Conservation (phyloP, 2,113 vertebrate species). For the Crocuta crocuta region DNA sequence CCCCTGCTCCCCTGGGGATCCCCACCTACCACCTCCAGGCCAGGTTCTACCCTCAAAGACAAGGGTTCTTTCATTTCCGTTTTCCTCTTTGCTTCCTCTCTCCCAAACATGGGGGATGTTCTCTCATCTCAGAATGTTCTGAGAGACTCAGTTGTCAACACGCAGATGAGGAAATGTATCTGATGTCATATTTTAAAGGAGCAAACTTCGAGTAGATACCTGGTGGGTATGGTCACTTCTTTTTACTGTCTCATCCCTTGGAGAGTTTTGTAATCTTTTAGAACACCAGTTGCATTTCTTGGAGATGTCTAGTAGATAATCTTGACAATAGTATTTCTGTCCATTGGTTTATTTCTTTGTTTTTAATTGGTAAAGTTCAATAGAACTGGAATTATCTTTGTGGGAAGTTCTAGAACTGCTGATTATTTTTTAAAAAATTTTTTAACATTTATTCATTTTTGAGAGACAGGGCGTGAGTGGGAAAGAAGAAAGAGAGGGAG, state of each 20-base stretch:
- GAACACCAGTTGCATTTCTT: background rate
- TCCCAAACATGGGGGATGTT: too few species aligned
- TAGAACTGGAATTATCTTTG: background rate
- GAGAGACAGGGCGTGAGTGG: too few species aligned
- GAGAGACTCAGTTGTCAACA: background rate
- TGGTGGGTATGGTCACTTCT: background rate
- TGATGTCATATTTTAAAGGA: background rate
- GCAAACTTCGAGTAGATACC: background rate
- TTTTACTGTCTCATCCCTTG: background rate
- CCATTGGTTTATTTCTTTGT: background rate
- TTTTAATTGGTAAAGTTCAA: background rate
- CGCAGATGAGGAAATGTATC: background rate
- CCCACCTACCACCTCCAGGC: too few species aligned
- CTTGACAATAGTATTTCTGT: background rate
- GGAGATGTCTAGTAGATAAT: background rate
- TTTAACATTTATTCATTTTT: too few species aligned
- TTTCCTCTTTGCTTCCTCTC: background rate
- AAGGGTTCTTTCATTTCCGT: background rate
- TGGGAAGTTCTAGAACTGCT: background rate
- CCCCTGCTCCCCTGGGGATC: background rate
- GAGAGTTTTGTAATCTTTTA: background rate
- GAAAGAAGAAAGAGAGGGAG: too few species aligned
- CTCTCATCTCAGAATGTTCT: background rate
- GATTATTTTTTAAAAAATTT: background rate
- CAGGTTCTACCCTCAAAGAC: background rate